These are phyloP conservation scores for Yponomeuta cagnagella DNA, from an alignment of 2,888 invertebrate genomes.

Conservation along the genomic window DNA sequence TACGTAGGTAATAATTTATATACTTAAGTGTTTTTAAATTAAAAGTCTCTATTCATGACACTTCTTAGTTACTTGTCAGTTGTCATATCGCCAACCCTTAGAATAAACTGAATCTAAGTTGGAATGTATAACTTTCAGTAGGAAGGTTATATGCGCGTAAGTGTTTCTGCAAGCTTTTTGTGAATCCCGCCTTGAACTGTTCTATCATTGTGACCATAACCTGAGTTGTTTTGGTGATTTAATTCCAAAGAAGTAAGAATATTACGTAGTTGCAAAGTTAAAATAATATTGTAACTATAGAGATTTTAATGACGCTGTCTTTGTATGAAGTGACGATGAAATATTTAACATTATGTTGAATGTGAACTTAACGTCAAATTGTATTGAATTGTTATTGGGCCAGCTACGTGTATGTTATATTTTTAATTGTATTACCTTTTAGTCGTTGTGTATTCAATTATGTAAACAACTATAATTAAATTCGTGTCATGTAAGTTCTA, in stretches of 20 bases:
- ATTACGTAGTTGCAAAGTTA: slow-evolving; percentile 49
- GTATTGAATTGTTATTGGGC: background rate
- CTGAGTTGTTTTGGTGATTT: slow-evolving; percentile 69
- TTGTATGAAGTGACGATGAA: background rate
- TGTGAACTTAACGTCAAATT: background rate
- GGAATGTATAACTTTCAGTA: background rate
- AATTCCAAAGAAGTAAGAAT: slow-evolving; percentile 74
- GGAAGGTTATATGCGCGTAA: background rate
- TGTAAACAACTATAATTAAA: slow-evolving; percentile 33
- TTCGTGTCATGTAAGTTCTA: slow-evolving; percentile 37
- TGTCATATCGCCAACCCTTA: background rate
- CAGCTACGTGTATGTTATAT: background rate
- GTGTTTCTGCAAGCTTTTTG: slow-evolving; percentile 4
- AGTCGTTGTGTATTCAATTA: slow-evolving; percentile 30
- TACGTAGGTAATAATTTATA: slow-evolving; percentile 1
- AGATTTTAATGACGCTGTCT: background rate
- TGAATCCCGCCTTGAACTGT: slow-evolving; percentile 63
- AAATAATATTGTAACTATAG: slow-evolving; percentile 17
- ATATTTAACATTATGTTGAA: background rate
- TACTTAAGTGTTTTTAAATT: background rate
- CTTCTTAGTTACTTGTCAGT: background rate
- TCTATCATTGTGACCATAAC: slow-evolving; percentile 68
- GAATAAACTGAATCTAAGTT: background rate
- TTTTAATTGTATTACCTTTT: slow-evolving; percentile 14
- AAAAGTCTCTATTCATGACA: slow-evolving; percentile 13